These are phyloP conservation scores for human (Homo sapiens) DNA, from an alignment of 2,113 vertebrate species.

Conservation along the genomic window GRCh38 chr3:106940501-106941000, in stretches of 20 bases:
- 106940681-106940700: background rate
- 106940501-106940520: background rate
- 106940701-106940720: background rate
- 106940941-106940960: background rate
- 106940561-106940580: background rate
- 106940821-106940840: background rate
- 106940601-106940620: background rate
- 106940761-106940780: background rate
- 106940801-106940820: background rate
- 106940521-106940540: background rate
- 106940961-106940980: background rate
- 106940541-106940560: background rate
- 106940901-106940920: background rate
- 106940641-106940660: background rate
- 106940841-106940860: slow-evolving; percentile 17
- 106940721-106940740: background rate
- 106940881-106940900: background rate
- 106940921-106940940: background rate
- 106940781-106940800: background rate
- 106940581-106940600: background rate
- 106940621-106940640: background rate
- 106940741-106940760: background rate
- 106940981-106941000: background rate
- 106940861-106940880: background rate
- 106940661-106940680: background rate